Percentiles rank a stretch among this genome's conserved stretches.
Conservation (phyloP, 1,140 invertebrate species). For the Brachionus asplanchnoidis region DNA sequence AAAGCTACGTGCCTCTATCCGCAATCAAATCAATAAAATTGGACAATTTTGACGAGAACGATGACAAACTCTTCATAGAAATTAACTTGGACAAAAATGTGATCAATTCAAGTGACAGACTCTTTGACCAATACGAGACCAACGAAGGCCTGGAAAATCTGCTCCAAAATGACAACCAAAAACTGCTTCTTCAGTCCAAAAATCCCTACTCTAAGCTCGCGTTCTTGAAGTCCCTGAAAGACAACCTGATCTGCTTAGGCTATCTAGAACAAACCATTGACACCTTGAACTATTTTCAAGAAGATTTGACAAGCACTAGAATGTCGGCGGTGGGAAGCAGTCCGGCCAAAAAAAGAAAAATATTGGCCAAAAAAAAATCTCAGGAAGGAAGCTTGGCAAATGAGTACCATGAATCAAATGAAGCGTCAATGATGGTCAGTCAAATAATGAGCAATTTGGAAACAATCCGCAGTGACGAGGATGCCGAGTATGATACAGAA, state of each 20-base stretch:
- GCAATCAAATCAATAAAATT: slow-evolving; percentile 16
- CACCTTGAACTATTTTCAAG: slow-evolving; percentile 29
- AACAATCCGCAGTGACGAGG: neutral
- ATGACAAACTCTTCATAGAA: slow-evolving; percentile 5
- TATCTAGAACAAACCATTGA: slow-evolving; percentile 27
- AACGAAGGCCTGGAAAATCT: neutral
- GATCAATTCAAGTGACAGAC: neutral
- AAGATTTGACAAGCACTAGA: slow-evolving; percentile 22
- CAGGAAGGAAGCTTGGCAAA: neutral
- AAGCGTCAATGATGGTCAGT: neutral
- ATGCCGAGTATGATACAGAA: neutral
- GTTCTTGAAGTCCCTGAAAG: slow-evolving; percentile 13
- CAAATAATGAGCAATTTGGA: neutral
- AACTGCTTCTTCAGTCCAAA: slow-evolving; percentile 22
- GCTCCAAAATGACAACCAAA: slow-evolving; percentile 9
- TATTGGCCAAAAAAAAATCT: neutral
- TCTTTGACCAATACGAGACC: neutral
- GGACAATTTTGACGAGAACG: slow-evolving; percentile 33
- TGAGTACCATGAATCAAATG: neutral
- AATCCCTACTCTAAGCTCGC: slow-evolving; percentile 21
- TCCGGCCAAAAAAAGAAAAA: slow-evolving; percentile 4
- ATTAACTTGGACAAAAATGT: neutral
- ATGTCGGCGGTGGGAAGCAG: neutral
- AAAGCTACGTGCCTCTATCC: slow-evolving; percentile 17
- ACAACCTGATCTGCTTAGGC: slow-evolving; percentile 29